phyloP scores from a whole-genome alignment of 1,140 invertebrate species.

The Drosophila sproati region DNA sequence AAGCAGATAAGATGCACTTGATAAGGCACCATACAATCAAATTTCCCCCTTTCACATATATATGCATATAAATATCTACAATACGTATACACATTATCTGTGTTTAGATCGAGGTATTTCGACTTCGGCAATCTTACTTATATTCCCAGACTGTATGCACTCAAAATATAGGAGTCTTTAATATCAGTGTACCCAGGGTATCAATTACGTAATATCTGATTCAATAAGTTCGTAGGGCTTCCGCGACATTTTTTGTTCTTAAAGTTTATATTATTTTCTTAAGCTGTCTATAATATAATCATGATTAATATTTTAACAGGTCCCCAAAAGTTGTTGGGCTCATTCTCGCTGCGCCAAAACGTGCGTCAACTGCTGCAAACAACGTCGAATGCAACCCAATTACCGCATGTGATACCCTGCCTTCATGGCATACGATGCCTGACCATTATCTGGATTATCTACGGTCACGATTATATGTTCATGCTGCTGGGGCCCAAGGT shows the following conservation, averaged over 20 bases:
- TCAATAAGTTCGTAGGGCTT: no score
- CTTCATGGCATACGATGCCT: constrained; percentile 87
- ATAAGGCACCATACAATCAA: not conserved
- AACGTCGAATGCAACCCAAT: not conserved
- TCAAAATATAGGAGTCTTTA: no score
- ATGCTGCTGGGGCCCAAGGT: constrained; percentile 57
- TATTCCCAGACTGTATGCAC: no score
- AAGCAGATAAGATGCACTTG: not conserved
- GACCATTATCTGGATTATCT: constrained; percentile 88
- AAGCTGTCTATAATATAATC: no score
- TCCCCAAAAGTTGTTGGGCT: constrained; percentile 8
- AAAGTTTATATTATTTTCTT: no score
- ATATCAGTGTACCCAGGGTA: no score
- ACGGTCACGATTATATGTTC: constrained; percentile 86
- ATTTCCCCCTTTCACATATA: no score
- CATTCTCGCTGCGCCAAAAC: constrained; percentile 61
- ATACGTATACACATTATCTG: not conserved
- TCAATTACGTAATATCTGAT: no score
- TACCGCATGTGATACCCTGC: constrained; percentile 83
- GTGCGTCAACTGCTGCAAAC: constrained; percentile 50
- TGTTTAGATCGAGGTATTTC: no score
- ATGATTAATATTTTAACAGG: constrained; percentile 13
- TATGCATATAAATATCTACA: not conserved
- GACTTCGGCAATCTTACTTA: no score
- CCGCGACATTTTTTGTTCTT: no score